Conservation (phyloP, 1,140 invertebrate genomes). For the Epicauta chinensis region DNA sequence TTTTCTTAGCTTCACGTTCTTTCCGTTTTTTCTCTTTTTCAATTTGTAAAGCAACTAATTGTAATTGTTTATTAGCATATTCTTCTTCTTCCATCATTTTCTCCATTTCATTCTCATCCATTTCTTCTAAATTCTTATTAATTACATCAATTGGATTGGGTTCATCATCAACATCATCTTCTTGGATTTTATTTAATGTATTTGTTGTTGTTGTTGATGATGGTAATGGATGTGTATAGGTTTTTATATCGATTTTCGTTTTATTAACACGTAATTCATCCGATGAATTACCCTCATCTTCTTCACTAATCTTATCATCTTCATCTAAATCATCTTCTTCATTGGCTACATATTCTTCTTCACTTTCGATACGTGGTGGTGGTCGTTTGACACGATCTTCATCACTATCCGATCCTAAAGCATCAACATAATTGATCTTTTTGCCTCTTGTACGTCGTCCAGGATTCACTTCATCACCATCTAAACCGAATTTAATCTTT, state of each 20-base stretch:
- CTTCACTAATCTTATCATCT: slow-evolving; percentile 47
- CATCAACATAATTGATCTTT: slow-evolving; percentile 65
- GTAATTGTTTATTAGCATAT: slow-evolving; percentile 50
- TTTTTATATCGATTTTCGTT: slow-evolving; percentile 7
- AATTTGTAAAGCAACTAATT: slow-evolving; percentile 47
- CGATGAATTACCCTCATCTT: slow-evolving; percentile 25
- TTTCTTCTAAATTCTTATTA: slow-evolving; percentile 42
- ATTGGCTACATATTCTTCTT: slow-evolving; percentile 49
- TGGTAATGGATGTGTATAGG: background rate
- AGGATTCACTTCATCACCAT: slow-evolving; percentile 45
- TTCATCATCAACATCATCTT: slow-evolving; percentile 14
- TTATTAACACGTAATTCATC: slow-evolving; percentile 15
- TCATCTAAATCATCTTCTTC: slow-evolving; percentile 47
- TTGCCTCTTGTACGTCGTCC: slow-evolving; percentile 56
- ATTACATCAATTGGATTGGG: slow-evolving; percentile 28
- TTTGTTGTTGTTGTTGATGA: slow-evolving; percentile 27
- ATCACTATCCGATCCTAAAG: slow-evolving; percentile 55
- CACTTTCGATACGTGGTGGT: slow-evolving; percentile 42
- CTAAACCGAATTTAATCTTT: slow-evolving; percentile 49
- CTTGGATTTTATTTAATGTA: slow-evolving; percentile 22
- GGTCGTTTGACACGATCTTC: slow-evolving; percentile 39
- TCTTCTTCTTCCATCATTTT: slow-evolving; percentile 60
- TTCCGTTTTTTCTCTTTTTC: slow-evolving; percentile 48
- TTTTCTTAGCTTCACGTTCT: slow-evolving; percentile 50
- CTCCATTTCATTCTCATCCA: slow-evolving; percentile 50